These are phyloP conservation scores for Pangasianodon gigas DNA, from an alignment of 2,113 vertebrate species.

Conservation along the genomic window DNA sequence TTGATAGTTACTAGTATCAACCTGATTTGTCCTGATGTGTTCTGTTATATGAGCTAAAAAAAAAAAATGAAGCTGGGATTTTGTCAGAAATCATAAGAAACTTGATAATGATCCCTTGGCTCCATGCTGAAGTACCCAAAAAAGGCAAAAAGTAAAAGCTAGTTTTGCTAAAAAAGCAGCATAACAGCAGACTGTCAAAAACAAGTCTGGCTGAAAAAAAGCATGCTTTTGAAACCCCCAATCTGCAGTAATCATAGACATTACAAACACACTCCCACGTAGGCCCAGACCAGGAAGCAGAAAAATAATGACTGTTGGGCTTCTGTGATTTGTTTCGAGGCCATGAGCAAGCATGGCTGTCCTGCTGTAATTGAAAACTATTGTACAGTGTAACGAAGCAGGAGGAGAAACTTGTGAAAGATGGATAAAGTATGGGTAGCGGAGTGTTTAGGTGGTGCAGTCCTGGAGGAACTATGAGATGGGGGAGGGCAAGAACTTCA, in stretches of 20 bases:
- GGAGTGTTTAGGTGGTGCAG: background rate
- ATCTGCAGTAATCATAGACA: slow-evolving; percentile 33
- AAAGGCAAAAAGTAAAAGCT: background rate
- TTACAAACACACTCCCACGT: slow-evolving; percentile 36
- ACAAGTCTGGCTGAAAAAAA: background rate
- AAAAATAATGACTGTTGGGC: slow-evolving; percentile 37
- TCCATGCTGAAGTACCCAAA: background rate
- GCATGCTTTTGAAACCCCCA: slow-evolving; percentile 21
- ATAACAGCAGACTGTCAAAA: slow-evolving; percentile 17
- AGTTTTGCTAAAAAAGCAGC: slow-evolving; percentile 1
- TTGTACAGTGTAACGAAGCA: slow-evolving; percentile 66
- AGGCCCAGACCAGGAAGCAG: slow-evolving; percentile 24
- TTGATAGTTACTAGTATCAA: background rate
- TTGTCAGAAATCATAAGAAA: slow-evolving; percentile 15
- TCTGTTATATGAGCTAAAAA: background rate
- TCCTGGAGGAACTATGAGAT: background rate
- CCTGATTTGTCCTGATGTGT: background rate
- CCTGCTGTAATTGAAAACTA: slow-evolving; percentile 67
- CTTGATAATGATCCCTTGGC: slow-evolving; percentile 6
- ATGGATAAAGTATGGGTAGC: background rate
- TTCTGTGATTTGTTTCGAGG: slow-evolving; percentile 67
- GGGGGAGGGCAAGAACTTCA: background rate
- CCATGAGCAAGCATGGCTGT: slow-evolving; percentile 63
- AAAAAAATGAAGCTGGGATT: background rate
- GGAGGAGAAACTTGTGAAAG: background rate